phyloP scores from a whole-genome alignment of 2,888 invertebrate species.

The Ectemnius lituratus region DNA sequence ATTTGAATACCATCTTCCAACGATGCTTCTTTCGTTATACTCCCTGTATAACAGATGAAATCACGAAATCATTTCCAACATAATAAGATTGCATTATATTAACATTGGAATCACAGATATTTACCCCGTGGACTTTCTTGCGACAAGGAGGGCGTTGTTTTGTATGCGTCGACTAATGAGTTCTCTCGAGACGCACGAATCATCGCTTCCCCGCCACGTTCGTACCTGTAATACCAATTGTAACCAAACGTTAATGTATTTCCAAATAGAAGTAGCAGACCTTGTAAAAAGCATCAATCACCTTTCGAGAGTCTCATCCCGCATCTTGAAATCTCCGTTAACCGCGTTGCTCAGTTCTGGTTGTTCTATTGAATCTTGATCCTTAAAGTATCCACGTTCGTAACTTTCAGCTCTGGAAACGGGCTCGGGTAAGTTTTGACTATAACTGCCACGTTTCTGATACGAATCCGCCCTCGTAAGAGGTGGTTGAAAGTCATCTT shows the following conservation, averaged over 20 bases:
- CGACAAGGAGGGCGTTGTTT: slow-evolving; percentile 68
- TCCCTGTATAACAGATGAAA: slow-evolving; percentile 58
- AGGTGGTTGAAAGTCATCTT: slow-evolving; percentile 66
- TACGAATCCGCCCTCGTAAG: slow-evolving; percentile 69
- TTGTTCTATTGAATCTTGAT: slow-evolving; percentile 78
- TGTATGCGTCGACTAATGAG: slow-evolving; percentile 80
- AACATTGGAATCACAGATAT: background rate
- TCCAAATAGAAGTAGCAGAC: background rate
- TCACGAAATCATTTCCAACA: no score
- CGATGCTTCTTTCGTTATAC: slow-evolving; percentile 73
- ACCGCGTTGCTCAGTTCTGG: slow-evolving; percentile 69
- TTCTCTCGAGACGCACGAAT: slow-evolving; percentile 75
- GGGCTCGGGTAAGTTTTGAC: slow-evolving; percentile 70
- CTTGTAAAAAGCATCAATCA: slow-evolving; percentile 30
- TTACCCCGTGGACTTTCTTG: slow-evolving; percentile 73
- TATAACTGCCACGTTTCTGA: slow-evolving; percentile 65
- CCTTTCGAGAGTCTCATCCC: slow-evolving; percentile 75
- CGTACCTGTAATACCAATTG: slow-evolving; percentile 64
- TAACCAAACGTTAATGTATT: background rate
- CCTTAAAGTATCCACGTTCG: slow-evolving; percentile 77
- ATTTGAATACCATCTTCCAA: slow-evolving; percentile 76
- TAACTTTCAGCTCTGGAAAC: slow-evolving; percentile 75
- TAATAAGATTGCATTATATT: background rate
- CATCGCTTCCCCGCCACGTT: slow-evolving; percentile 72
- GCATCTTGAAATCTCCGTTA: slow-evolving; percentile 74